Evolutionary conservation across 2,113 vertebrate genomes (phyloP), one percentile per base, ranked within the genome.

Genomic region (Chrysochloris asiatica): DNA sequence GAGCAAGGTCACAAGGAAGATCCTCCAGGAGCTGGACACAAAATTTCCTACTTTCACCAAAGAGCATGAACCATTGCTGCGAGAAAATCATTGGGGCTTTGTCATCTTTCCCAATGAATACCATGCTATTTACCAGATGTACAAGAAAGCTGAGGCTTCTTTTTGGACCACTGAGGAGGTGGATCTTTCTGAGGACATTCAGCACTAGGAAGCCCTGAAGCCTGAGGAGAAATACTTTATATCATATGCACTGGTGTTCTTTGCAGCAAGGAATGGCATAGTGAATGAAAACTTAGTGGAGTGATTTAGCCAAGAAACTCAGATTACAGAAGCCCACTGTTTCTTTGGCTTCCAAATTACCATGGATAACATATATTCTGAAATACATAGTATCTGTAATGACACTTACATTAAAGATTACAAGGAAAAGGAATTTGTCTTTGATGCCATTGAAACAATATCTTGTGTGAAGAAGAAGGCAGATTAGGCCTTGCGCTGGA

Each of bases 161-260:
- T 99, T 99, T 80, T 99, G 99, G 99, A 99, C 99, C 0, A 99
- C 99, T 0, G 99, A 99, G 96, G 99, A 99, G 98, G 99, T 99
- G 95, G 99, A 99, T 52, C 98, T 99, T 28, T 99, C 99, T 16
- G 99, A 99, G 96, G 99, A 99, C 90, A 82, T 98, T 56, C 98
- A 97, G 97, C 99, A 99, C 94, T 99, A 99, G 99, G 99, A 99
- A 22, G 93, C 98, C 24, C 96, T 99, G 93, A 99, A 99, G 95
- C 96, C 98, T 0, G 99, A 99, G 0, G 99, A 99, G 95, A 97
- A 97, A 47, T 99, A 98, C 80, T 99, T 99, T 92, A 99, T 99
- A 95, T 99, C 99, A 0, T 99, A 99, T 0, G 97, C 99, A 10
- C 96, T 99, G 16, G 99, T 99, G 1, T 99, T 99, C 97, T 99